phyloP scores from a whole-genome alignment of 2,888 invertebrate species.

The Coenonympha glycerion region DNA sequence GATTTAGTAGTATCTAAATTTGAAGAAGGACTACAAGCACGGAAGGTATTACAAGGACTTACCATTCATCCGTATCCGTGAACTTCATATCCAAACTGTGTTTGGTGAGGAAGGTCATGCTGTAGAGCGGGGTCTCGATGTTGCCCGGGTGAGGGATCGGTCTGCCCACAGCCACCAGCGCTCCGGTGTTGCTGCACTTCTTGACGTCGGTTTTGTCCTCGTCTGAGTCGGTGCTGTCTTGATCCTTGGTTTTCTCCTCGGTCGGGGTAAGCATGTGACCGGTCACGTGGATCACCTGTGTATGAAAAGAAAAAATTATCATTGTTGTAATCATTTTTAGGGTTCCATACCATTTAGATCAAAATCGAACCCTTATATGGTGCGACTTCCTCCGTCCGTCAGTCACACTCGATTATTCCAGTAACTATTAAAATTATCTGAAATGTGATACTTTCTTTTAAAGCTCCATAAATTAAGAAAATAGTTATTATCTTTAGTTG shows the following conservation, averaged over 20 bases:
- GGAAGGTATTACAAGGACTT: conserved; percentile 51
- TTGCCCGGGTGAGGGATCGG: conserved; percentile 93
- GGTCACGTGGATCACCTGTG: conserved; percentile 90
- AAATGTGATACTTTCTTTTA: too few species aligned
- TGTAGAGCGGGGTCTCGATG: conserved; percentile 91
- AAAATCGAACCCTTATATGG: too few species aligned
- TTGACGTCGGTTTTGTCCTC: conserved; percentile 57
- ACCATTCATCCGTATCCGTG: conserved; percentile 96
- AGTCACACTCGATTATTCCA: too few species aligned
- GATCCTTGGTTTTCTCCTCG: conserved; percentile 39
- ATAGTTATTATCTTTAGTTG: neutral
- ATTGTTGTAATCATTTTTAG: neutral
- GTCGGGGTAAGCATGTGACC: conserved; percentile 83
- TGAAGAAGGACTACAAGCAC: too few species aligned
- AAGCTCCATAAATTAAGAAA: neutral
- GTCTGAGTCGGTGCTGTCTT: conserved; percentile 35
- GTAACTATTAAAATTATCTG: too few species aligned
- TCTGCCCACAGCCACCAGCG: conserved; percentile 84
- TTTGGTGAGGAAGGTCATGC: conserved; percentile 92
- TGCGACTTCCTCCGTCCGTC: neutral
- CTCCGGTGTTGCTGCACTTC: conserved; percentile 52
- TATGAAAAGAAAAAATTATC: conserved; percentile 7
- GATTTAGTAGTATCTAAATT: too few species aligned
- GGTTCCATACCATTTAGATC: too few species aligned
- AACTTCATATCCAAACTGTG: conserved; percentile 96